Evolutionary conservation across 2,113 vertebrate genomes (phyloP), one percentile per base, ranked within the genome.

Genomic region (Sporophila hypoxantha): DNA sequence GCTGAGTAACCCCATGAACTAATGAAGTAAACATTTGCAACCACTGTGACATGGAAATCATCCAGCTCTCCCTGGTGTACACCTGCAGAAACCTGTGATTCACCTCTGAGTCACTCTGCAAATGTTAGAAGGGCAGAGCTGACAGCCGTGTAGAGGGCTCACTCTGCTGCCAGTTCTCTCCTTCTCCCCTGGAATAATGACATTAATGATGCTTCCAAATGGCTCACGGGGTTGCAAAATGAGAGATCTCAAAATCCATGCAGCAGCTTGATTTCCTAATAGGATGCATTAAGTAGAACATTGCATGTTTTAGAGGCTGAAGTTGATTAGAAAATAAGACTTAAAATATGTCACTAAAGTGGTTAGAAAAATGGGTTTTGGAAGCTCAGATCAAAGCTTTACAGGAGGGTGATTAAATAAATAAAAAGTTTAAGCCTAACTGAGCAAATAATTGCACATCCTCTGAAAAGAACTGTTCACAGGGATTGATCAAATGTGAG

Each of bases 391-490:
- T 97, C 97, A 97, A 97, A 97, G 96, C 96, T 71, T 96, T 96
- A 96, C 93, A 96, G 96, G 95, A 94, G 96, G 95, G 95, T 95
- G 96, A 97, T 96, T 97, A 96, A 96, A 97, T 96, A 97, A 97
- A 97, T 96, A 97, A 96, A 97, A 96, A 96, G 94, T 96, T 96
- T 97, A 96, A 96, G 95, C 95, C 96, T 96, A 96, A 96, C 97
- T 96, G 96, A 97, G 97, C 96, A 98, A 98, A 97, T 97, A 98
- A 97, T 97, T 97, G 96, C 95, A 97, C 95, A 97, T 96, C 95
- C 94, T 96, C 97, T 96, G 95, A 96, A 97, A 97, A 96, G 95
- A 96, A 82, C 64, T 26, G 80, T 96, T 97, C 92, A 85, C 78
- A 96, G 91, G 92, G 96, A 96, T 87, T 96, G 96, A 97, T 96